Conservation (phyloP, 2,113 vertebrate genomes). For the Cyprinodon brontotheroides region DNA sequence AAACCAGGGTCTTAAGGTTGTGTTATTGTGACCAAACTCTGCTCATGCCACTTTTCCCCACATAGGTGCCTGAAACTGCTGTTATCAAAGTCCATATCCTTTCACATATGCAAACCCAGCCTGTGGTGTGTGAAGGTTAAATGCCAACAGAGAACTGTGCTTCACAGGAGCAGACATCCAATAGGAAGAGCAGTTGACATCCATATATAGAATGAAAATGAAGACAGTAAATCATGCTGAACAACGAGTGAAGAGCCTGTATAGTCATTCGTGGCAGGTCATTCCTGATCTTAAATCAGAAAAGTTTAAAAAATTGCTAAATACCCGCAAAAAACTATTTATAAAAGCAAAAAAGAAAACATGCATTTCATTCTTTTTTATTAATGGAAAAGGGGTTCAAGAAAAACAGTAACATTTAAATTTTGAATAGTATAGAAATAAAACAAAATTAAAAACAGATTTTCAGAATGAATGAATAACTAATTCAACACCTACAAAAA, state of each 20-base stretch:
- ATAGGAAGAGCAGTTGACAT: not conserved
- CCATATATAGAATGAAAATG: constrained; percentile 15
- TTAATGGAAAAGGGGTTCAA: too few species aligned
- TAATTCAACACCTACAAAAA: too few species aligned
- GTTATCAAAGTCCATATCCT: not conserved
- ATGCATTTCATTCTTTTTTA: too few species aligned
- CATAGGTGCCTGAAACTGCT: constrained; percentile 41
- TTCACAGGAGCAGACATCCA: constrained; percentile 16
- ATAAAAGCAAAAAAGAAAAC: not conserved
- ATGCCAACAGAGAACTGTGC: constrained; percentile 15
- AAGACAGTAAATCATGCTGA: not conserved
- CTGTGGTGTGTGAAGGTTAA: constrained; percentile 63
- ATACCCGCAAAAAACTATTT: not conserved
- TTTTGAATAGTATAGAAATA: too few species aligned
- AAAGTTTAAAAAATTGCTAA: not conserved
- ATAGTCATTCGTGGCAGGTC: not conserved
- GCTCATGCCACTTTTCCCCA: constrained; percentile 14
- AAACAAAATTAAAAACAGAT: too few species aligned
- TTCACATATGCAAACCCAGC: constrained; percentile 19
- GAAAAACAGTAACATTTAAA: too few species aligned
- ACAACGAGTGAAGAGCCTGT: not conserved
- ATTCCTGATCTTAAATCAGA: not conserved
- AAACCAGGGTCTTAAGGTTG: too few species aligned
- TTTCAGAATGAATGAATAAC: too few species aligned
- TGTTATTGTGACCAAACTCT: not conserved